A percentile compares a stretch with the other conserved stretches of the same genome.
These are phyloP conservation scores for Eupithecia subfuscata DNA, from an alignment of 2,888 invertebrate genomes.

Conservation along the genomic window DNA sequence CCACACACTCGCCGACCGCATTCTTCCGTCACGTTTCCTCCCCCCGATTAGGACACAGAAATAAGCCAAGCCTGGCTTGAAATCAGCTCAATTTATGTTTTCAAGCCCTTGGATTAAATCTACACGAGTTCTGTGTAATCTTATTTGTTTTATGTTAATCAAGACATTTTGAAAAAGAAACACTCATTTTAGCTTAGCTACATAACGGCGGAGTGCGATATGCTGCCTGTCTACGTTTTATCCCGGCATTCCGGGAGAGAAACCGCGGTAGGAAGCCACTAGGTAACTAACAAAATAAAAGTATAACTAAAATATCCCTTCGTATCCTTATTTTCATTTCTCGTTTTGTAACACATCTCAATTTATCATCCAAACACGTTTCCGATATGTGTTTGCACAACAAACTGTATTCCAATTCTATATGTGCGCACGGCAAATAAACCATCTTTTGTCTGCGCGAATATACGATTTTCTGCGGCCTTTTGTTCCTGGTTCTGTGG, in stretches of 20 bases:
- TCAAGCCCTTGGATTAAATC: no score
- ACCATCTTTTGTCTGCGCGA: slow-evolving; percentile 35
- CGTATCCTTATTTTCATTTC: not conserved
- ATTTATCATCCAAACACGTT: slow-evolving; percentile 38
- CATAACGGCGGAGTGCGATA: not conserved
- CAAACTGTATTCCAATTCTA: slow-evolving; percentile 41
- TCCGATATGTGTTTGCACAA: slow-evolving; percentile 42
- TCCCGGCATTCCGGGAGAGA: not conserved
- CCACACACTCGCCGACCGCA: no score
- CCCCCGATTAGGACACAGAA: no score
- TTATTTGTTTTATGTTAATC: no score
- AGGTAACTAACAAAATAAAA: not conserved
- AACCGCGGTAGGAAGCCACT: not conserved
- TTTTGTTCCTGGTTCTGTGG: slow-evolving; percentile 4
- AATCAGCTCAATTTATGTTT: no score
- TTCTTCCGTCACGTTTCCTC: no score
- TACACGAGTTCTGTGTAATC: no score
- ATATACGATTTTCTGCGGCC: slow-evolving; percentile 3
- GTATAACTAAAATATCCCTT: not conserved
- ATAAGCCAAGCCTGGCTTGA: no score
- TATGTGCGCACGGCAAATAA: slow-evolving; percentile 41
- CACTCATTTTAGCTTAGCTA: no score
- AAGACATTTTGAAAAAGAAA: no score
- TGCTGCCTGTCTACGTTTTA: not conserved
- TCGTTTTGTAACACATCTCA: slow-evolving; percentile 31